Base-by-base conservation (phyloP, 2,888 invertebrate species). In the Himalopsyche kuldschensis region DNA sequence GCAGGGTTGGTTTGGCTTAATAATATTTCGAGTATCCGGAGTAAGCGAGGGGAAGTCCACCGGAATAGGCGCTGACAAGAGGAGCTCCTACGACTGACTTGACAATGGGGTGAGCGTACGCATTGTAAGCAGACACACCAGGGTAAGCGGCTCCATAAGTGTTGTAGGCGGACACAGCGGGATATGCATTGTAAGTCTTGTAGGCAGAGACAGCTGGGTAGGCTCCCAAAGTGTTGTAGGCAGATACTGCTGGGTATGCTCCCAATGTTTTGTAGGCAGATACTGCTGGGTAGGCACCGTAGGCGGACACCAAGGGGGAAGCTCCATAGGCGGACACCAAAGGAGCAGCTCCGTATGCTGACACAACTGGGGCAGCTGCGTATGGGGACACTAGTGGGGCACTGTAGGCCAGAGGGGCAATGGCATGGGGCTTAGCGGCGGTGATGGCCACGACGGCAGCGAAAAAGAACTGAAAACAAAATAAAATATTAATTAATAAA, bases 361-460 rank as follows among this genome's bases (percentile, higher is more conserved):
- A 77, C 78, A 88, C 89, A 0, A 92, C 90, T 3, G 93, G 41
- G 15, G 41, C 41, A 48, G 85, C 86, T 78, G 85, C 87, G 30
- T 87, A 86, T 75, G 86, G 84, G 86, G 83, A 69, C 46, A 88
- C 89, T 1, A 92, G 90, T 3, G 93, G 92, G 41, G 93, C 91
- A 4, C 91, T 89, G 87, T 92, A 92, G n/a, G 92, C 91, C 24
- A 92, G 90, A 77, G 89, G 91, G 69, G 89, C 90, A 86, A 90
- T 88, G 88, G 88, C 63, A 90, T 88, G 82, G 47, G 92, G 92
- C 88, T 91, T 91, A 55, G 93, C 93, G 80, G 90, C 88, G 77
- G 91, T 91, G 83, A 92, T 89, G 87, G 93, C 93, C 90, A 93
- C 87, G 63, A 93, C 88, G 88, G 91, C 91, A 77, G 90, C 89